These are phyloP conservation scores for Sinocyclocheilus anophthalmus DNA, from an alignment of 2,113 vertebrate species.

Conservation along the genomic window DNA sequence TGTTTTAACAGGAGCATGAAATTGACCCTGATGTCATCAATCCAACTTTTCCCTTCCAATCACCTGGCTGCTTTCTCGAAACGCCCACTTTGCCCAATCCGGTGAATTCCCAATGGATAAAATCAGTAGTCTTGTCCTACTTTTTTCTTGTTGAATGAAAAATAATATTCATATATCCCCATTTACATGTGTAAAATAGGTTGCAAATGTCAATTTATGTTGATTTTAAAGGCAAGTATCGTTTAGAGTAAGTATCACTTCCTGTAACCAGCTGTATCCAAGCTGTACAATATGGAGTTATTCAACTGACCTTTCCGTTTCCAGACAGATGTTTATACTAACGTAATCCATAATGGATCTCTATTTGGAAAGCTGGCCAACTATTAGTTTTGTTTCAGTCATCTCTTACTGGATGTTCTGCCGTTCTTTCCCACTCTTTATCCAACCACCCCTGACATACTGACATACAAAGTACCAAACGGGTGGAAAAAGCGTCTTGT, in stretches of 20 bases:
- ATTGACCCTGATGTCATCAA: background rate
- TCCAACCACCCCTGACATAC: constrained; percentile 46
- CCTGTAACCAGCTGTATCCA: constrained; percentile 15
- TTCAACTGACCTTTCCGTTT: constrained; percentile 36
- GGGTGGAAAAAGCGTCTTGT: constrained; percentile 27
- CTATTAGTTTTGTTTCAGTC: constrained; percentile 33
- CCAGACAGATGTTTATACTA: constrained; percentile 34
- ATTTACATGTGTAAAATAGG: background rate
- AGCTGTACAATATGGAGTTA: background rate
- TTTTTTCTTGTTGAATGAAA: background rate
- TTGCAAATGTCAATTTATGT: background rate
- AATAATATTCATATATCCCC: too few relatives aligned
- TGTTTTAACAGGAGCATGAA: constrained; percentile 5
- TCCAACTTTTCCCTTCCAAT: background rate
- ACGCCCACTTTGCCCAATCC: background rate
- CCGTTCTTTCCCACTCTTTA: constrained; percentile 20
- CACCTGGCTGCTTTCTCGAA: background rate
- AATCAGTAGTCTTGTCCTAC: background rate
- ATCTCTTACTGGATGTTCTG: constrained; percentile 45
- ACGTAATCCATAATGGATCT: constrained; percentile 9
- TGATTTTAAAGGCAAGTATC: too few relatives aligned
- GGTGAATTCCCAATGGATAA: background rate
- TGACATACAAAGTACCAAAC: constrained; percentile 40
- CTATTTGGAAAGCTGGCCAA: constrained; percentile 26
- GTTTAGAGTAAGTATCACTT: background rate